phyloP scores from a whole-genome alignment of 2,888 invertebrate genomes.

The Drosophila sordidapex region DNA sequence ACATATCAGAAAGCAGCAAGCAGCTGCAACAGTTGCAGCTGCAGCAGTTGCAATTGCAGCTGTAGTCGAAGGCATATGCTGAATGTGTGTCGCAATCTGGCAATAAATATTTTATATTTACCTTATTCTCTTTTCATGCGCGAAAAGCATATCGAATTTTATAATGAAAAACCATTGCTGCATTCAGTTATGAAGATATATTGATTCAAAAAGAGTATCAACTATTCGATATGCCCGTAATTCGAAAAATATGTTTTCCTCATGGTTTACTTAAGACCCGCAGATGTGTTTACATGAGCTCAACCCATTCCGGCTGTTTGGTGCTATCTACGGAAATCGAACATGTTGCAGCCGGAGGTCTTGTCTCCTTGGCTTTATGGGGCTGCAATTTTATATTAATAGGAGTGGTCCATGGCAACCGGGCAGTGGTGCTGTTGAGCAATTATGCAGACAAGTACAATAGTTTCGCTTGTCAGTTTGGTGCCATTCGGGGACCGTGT shows the following conservation, averaged over 20 bases:
- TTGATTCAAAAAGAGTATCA: slow-evolving; percentile 15
- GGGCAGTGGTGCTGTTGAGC: slow-evolving; percentile 23
- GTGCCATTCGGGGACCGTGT: slow-evolving; percentile 57
- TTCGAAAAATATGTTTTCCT: slow-evolving; percentile 23
- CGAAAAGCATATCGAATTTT: slow-evolving; percentile 19
- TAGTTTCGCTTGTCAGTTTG: slow-evolving; percentile 41
- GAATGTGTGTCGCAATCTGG: slow-evolving; percentile 70
- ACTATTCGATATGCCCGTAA: slow-evolving; percentile 5
- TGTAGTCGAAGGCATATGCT: slow-evolving; percentile 24
- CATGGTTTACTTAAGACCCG: slow-evolving; percentile 44
- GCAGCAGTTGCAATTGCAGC: slow-evolving; percentile 1
- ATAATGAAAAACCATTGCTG: neutral
- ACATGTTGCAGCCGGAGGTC: slow-evolving; percentile 36
- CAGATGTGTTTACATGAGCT: slow-evolving; percentile 28
- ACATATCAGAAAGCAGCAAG: slow-evolving; percentile 35
- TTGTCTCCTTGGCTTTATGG: slow-evolving; percentile 52
- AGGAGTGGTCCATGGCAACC: slow-evolving; percentile 28
- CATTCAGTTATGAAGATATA: too few species aligned
- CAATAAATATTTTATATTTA: slow-evolving; percentile 75
- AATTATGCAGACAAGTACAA: slow-evolving; percentile 62
- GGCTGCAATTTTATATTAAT: slow-evolving; percentile 66
- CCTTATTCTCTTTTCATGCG: slow-evolving; percentile 32
- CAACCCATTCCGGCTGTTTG: slow-evolving; percentile 5
- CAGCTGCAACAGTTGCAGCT: slow-evolving; percentile 10
- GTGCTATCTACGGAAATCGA: slow-evolving; percentile 24